Evolutionary conservation across 2,113 vertebrate genomes (phyloP), one percentile per base, ranked within the genome.

Genomic region (Gracilinanus agilis): DNA sequence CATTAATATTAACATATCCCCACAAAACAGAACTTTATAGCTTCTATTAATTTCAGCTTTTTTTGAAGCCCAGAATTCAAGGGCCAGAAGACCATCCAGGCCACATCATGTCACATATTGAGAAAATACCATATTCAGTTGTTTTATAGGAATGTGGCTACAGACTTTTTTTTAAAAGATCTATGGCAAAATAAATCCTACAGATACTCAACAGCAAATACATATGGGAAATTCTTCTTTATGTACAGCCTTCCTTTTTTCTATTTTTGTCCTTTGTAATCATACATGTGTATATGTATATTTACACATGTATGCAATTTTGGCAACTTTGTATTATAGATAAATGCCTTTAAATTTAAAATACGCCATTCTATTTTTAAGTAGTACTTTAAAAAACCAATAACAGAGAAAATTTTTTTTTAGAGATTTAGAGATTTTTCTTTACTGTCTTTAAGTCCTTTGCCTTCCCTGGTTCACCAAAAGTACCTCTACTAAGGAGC

Each of bases 161-260:
- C n/a, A 53, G 54, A 40, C 9, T 7, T 3, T 34, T 67, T 67
- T 61, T 25, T 24, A 29, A 67, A 19, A 75, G 5, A n/a, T 21
- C n/a, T 19, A 75, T 75, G 34, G 34, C n/a, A n/a, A n/a, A 19
- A 75, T n/a, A n/a, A n/a, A 24, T 34, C 58, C 58, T n/a, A 75
- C 16, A n/a, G 67, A n/a, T 13, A 75, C 16, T 75, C 67, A 75
- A 61, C 34, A 90, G 53, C 25, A 56, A 34, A 55, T 90, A 83
- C 27, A 90, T 91, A 67, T 58, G 75, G 55, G 53, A 93, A 55
- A 95, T 67, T 56, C 5, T 67, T 53, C 8, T 94, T 92, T 91
- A 44, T 89, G 29, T 89, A 29, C 94, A 56, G 92, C 53, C 29
- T 88, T 94, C 19, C 75, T 67, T 67, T 75, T 75, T 75, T 19